phyloP scores from a whole-genome alignment of 2,113 vertebrate species.

The Lepidothrix coronata region DNA sequence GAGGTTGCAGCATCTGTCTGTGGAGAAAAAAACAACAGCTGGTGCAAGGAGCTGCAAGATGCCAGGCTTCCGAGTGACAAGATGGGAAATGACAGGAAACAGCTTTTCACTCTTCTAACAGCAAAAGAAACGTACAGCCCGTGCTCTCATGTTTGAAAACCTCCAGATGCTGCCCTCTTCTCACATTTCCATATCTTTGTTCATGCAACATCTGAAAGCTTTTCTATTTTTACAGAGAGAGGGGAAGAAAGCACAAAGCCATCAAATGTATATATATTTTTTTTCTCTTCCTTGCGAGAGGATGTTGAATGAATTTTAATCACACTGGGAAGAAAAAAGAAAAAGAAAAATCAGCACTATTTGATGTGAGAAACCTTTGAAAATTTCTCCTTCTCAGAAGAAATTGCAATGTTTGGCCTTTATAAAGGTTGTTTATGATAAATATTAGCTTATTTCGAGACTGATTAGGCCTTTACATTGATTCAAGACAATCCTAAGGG shows the following conservation, averaged over 20 bases:
- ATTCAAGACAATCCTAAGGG: background rate
- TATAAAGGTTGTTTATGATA: background rate
- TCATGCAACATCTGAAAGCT: constrained; percentile 78
- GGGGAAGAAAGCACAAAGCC: constrained; percentile 63
- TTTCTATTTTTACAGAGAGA: constrained; percentile 62
- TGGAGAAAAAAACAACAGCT: constrained; percentile 84
- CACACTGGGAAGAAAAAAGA: background rate
- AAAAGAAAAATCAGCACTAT: constrained; percentile 38
- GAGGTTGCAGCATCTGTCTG: constrained; percentile 91
- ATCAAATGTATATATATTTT: constrained; percentile 33
- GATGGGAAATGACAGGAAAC: constrained; percentile 97
- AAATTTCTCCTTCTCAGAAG: constrained; percentile 42
- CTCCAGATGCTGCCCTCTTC: constrained; percentile 88
- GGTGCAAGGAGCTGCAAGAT: constrained; percentile 88
- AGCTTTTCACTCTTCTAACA: constrained; percentile 87
- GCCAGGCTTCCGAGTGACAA: constrained; percentile 91
- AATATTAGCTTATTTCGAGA: constrained; percentile 19
- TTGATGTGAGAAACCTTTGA: constrained; percentile 54
- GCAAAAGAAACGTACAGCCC: constrained; percentile 80
- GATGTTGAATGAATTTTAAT: constrained; percentile 69
- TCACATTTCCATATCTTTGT: constrained; percentile 83
- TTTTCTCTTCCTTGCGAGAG: background rate
- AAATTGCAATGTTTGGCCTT: background rate
- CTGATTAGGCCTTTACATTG: background rate
- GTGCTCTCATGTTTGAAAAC: constrained; percentile 81